These are phyloP conservation scores for Jacana jacana DNA, from an alignment of 2,113 vertebrate genomes.

Conservation along the genomic window DNA sequence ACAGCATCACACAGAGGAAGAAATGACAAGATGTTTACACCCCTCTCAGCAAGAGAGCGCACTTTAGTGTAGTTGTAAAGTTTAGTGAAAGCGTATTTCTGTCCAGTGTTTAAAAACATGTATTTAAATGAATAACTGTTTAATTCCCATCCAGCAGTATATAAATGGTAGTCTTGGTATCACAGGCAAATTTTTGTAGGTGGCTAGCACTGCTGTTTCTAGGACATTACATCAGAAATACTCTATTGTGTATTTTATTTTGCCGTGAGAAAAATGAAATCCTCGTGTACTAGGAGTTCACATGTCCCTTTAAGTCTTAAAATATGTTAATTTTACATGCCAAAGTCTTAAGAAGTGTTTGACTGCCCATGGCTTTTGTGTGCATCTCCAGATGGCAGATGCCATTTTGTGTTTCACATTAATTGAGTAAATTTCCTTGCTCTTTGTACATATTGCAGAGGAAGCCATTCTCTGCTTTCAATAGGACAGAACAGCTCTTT, in stretches of 20 bases:
- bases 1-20: neutral
- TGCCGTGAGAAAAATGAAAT: neutral
- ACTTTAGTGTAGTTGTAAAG: neutral
- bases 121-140: neutral
- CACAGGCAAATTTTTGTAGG: neutral
- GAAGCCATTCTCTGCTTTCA: slow-evolving; percentile 78
- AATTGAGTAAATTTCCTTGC: slow-evolving; percentile 80
- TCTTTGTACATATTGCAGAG: slow-evolving; percentile 81
- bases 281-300: neutral
- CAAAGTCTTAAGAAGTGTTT: slow-evolving; percentile 79
- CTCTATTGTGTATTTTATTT: slow-evolving; percentile 7
- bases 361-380: slow-evolving; percentile 74
- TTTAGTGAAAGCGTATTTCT: neutral
- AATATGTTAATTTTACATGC: slow-evolving; percentile 74
- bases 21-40: neutral
- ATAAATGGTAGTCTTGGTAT: neutral
- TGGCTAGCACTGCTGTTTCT: neutral
- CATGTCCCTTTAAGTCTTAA: slow-evolving; percentile 66
- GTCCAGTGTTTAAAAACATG: neutral
- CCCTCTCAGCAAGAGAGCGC: neutral
- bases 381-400: slow-evolving; percentile 78
- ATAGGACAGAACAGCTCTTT: slow-evolving; percentile 77
- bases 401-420: slow-evolving; percentile 82
- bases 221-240: neutral
- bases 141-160: neutral